phyloP scores from a whole-genome alignment of 2,113 vertebrate species.

The Heterochromis multidens region DNA sequence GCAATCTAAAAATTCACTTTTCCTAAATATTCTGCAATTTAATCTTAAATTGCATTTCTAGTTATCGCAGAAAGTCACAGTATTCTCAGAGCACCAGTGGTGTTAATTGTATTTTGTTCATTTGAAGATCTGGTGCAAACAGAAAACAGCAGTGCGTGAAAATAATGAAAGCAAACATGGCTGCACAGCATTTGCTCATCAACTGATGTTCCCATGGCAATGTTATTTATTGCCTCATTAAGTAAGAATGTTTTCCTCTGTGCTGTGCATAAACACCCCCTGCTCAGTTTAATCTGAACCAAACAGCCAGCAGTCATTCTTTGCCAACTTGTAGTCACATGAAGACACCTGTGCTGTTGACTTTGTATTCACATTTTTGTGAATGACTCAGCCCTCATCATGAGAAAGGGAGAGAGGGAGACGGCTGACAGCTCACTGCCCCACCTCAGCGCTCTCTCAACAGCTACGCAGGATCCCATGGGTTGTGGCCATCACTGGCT shows the following conservation, averaged over 20 bases:
- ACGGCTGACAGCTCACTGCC: conserved; percentile 15
- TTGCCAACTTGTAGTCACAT: conserved; percentile 47
- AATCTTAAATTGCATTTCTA: not conserved
- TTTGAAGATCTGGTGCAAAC: not conserved
- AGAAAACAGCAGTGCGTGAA: conserved; percentile 11
- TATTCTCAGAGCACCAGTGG: not conserved
- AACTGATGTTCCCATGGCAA: not conserved
- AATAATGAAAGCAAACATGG: conserved; percentile 14
- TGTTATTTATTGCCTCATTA: conserved; percentile 27
- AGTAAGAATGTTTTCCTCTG: not conserved
- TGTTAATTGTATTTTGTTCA: conserved; percentile 7
- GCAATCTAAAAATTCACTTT: not conserved
- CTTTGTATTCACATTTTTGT: conserved; percentile 59
- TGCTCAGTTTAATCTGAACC: not conserved
- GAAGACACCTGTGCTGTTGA: conserved; percentile 25
- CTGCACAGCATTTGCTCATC: not conserved
- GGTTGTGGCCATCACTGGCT: not conserved
- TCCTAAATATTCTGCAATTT: not conserved
- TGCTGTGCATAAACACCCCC: not conserved
- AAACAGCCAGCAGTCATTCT: conserved; percentile 5
- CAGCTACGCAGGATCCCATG: conserved; percentile 21
- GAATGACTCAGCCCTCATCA: conserved; percentile 56
- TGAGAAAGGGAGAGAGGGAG: not conserved
- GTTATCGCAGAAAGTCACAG: not conserved
- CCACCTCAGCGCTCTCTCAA: conserved; percentile 15